phyloP scores from a whole-genome alignment of 2,113 vertebrate genomes.

The Oncorhynchus tshawytscha region DNA sequence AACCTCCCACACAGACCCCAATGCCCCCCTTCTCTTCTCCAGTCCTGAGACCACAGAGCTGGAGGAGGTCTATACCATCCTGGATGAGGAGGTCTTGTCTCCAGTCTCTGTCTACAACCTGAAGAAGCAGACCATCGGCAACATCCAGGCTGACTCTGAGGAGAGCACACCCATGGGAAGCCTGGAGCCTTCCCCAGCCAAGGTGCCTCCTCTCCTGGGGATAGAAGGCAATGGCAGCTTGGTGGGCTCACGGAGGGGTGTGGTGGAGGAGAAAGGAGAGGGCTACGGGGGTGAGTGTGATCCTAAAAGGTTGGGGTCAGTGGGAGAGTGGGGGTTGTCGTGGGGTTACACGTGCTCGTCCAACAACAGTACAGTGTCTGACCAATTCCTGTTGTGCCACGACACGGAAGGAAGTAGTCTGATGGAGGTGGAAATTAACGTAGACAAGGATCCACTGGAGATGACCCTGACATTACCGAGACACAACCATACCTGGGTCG shows the following conservation, averaged over 20 bases:
- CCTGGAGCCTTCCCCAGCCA: slow-evolving; percentile 48
- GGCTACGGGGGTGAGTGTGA: slow-evolving; percentile 62
- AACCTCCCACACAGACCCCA: slow-evolving; percentile 27
- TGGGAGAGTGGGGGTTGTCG: slow-evolving; percentile 26
- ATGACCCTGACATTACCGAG: slow-evolving; percentile 48
- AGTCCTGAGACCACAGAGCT: slow-evolving; percentile 78
- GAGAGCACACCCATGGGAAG: slow-evolving; percentile 41
- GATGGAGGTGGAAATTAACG: slow-evolving; percentile 78
- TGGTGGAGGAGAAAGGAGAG: slow-evolving; percentile 48
- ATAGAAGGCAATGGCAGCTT: slow-evolving; percentile 18
- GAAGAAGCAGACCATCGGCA: slow-evolving; percentile 43
- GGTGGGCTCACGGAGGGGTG: slow-evolving; percentile 23
- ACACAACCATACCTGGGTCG: slow-evolving; percentile 35
- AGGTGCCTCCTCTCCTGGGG: slow-evolving; percentile 33
- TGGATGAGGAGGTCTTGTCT: slow-evolving; percentile 73
- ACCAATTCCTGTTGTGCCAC: slow-evolving; percentile 55
- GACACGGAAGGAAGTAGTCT: slow-evolving; percentile 73
- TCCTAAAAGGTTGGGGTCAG: slow-evolving; percentile 13
- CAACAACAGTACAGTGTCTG: slow-evolving; percentile 29
- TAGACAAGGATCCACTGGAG: slow-evolving; percentile 76
- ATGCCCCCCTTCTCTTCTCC: slow-evolving; percentile 44
- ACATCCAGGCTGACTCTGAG: slow-evolving; percentile 34
- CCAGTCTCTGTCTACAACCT: slow-evolving; percentile 64
- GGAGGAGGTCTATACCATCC: slow-evolving; percentile 68
- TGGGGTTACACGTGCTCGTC: slow-evolving; percentile 31